Percentiles rank a stretch among this genome's conserved stretches.
These are phyloP conservation scores for Hirtodrosophila alboralis DNA, from an alignment of 2,888 invertebrate genomes.

Conservation along the genomic window DNA sequence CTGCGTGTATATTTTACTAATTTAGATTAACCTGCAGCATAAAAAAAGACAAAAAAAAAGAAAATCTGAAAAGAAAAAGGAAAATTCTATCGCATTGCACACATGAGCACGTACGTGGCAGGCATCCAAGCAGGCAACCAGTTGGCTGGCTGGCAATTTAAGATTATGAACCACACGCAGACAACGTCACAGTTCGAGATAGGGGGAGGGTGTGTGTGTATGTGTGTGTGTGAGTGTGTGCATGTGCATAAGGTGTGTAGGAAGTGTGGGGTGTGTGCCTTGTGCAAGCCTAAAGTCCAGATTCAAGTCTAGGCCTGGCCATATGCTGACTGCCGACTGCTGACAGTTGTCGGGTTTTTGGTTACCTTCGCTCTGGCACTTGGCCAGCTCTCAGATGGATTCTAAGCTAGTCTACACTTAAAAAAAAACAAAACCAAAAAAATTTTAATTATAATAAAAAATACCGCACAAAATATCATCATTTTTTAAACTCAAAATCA, in stretches of 20 bases:
- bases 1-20: conserved; percentile 77
- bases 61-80: conserved; percentile 7
- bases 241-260: too few relatives aligned
- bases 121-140: conserved; percentile 24
- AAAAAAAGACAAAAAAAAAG: conserved; percentile 5
- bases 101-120: conserved; percentile 72
- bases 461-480: too few relatives aligned
- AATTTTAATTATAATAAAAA: too few relatives aligned
- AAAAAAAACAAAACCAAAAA: too few relatives aligned
- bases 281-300: conserved; percentile 39
- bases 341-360: conserved; percentile 51
- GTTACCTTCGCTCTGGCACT: conserved; percentile 47
- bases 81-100: conserved; percentile 76
- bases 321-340: conserved; percentile 45
- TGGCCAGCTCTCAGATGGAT: conserved; percentile 43
- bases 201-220: too few relatives aligned
- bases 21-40: conserved; percentile 81
- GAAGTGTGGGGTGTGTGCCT: neutral
- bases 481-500: too few relatives aligned
- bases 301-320: conserved; percentile 48
- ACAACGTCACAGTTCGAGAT: conserved; percentile 12
- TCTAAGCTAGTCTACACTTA: conserved; percentile 18
- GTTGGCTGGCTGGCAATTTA: conserved; percentile 65
- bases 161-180: conserved; percentile 76
- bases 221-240: neutral